Evolutionary conservation across 64 coral and sea anemone species (phyloP).

Genomic region (Stylophora pistillata): DNA sequence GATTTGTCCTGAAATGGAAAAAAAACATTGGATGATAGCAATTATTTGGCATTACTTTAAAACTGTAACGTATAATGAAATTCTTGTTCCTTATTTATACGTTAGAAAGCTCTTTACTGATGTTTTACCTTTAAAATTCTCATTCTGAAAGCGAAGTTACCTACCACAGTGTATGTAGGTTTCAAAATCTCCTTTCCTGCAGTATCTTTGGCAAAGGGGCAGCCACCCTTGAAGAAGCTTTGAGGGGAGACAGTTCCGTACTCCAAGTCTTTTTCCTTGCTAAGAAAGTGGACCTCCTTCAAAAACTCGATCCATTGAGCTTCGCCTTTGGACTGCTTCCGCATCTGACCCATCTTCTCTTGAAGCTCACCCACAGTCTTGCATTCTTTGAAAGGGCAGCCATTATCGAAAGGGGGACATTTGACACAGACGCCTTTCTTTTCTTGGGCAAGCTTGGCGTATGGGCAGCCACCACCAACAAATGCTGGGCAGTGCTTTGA

Average conservation of each 20-base stretch:
- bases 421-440: conserved; percentile 11
- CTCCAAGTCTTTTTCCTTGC: not conserved
- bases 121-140: too few species aligned
- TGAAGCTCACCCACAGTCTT: conserved; percentile 36
- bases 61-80: too few species aligned
- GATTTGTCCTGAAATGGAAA: too few species aligned
- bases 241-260: not conserved
- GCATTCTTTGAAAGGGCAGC: conserved; percentile 24
- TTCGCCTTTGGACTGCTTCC: conserved; percentile 6
- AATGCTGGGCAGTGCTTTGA: not conserved
- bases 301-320: not conserved
- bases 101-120: too few species aligned
- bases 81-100: too few species aligned
- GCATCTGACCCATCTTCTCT: conserved; percentile 32
- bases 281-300: not conserved
- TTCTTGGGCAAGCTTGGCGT: not conserved
- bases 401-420: conserved; percentile 16
- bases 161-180: not conserved
- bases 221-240: not conserved
- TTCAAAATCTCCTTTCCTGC: not conserved
- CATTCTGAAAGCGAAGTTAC: not conserved
- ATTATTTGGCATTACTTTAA: too few species aligned
- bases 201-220: not conserved
- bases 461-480: not conserved
- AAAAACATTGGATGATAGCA: too few species aligned